Base-by-base conservation (phyloP, 2,113 vertebrate species). In the Tinamus guttatus region DNA sequence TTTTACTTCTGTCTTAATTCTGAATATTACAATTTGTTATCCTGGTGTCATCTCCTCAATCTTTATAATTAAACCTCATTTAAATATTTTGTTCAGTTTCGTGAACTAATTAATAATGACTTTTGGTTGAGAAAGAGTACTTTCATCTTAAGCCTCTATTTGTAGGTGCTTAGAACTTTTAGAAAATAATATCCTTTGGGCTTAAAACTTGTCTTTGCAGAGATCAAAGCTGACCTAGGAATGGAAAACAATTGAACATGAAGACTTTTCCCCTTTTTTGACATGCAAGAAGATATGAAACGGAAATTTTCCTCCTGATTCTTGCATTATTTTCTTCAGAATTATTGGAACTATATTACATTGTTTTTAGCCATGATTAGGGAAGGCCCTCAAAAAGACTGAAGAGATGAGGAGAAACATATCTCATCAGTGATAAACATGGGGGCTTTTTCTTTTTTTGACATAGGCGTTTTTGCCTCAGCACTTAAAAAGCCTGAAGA, bases 1-100 rank as follows among this genome's bases (percentile, higher is more conserved):
- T 93, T 80, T 85, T 87, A 64, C 67, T 91, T 78, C 79, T 92
- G 27, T 67, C 41, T 95, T 65, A 86, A 73, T 91, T 89, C 16
- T 30, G 45, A 80, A 93, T 45, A 85, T 47, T 79, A 63, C 17
- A 63, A 36, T 90, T 94, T 15, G 5, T 32, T 95, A 92, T 85
- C 64, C 51, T 79, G 49, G 94, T 91, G 28, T 90, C 3, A 88
- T 60, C n/a, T 83, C 30, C 52, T 94, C 81, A 58, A 64, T 95
- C 41, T 94, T 87, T 86, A 64, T 81, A 93, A 92, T 94, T 93
- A 94, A 95, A 85, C 7, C 17, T 87, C 18, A 87, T 95, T 93
- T 94, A 94, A 95, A 86, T 95, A 93, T 84, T 95, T 95, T 84
- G 81, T 84, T 71, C 90, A 94, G 63, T 90, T 93, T 60, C 34